Conservation (phyloP, 2,113 vertebrate genomes). For the Sterrhoptilus dennistouni region DNA sequence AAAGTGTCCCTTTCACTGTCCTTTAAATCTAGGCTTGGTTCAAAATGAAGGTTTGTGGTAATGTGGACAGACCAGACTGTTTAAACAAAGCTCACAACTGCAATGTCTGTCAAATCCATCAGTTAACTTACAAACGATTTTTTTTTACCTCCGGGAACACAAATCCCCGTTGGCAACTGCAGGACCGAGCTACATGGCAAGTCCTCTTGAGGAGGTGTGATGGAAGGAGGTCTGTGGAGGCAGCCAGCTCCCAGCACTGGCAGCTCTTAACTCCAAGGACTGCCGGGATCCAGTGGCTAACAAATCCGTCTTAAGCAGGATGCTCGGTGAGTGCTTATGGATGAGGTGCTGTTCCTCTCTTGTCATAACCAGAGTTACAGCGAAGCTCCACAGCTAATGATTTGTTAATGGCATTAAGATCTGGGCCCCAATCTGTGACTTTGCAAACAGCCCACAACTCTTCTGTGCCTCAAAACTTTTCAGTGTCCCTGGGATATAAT, state of each 20-base stretch:
- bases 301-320: not conserved
- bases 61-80: not conserved
- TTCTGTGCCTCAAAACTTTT: not conserved
- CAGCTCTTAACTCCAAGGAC: not conserved
- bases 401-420: conserved; percentile 30
- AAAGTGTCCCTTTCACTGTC: not conserved
- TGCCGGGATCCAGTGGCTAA: not conserved
- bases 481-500: conserved; percentile 35
- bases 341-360: not conserved
- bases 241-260: not conserved
- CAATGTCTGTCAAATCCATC: not conserved
- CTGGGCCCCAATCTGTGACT: not conserved
- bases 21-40: not conserved
- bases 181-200: not conserved
- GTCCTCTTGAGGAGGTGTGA: not conserved
- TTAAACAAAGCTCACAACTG: not conserved
- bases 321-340: not conserved
- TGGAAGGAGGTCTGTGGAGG: not conserved
- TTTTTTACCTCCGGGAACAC: not conserved
- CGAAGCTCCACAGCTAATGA: not conserved
- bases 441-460: not conserved
- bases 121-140: not conserved
- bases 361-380: accelerated
- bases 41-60: not conserved
- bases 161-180: not conserved